phyloP scores from a whole-genome alignment of 64 coral and sea anemone species.

The Stichodactyla helianthus region DNA sequence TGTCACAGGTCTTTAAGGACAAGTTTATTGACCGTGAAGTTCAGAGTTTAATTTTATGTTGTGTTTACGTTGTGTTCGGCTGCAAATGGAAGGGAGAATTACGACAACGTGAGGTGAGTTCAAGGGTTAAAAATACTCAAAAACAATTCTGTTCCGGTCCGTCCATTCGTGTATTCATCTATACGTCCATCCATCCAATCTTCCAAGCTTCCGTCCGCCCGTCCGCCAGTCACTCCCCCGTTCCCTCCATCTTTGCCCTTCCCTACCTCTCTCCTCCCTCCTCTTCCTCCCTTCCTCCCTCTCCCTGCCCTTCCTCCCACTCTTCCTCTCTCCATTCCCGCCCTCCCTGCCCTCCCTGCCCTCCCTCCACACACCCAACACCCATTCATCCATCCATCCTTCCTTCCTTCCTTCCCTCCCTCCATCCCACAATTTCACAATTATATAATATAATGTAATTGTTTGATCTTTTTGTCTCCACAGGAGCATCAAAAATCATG shows the following conservation, averaged over 20 bases:
- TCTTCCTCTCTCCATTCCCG: background rate
- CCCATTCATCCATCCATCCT: no score
- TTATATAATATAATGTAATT: background rate
- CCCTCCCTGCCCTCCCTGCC: no score
- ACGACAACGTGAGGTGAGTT: conserved; percentile 31
- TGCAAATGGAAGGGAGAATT: conserved; percentile 58
- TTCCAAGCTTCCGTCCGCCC: background rate
- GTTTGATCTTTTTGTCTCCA: background rate
- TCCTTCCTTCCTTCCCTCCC: no score
- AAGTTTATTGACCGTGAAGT: conserved; percentile 45
- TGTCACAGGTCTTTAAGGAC: conserved; percentile 31
- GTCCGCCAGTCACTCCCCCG: no score
- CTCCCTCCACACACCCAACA: background rate
- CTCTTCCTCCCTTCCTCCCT: background rate
- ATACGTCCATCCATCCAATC: background rate
- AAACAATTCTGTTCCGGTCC: background rate
- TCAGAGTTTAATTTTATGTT: conserved; percentile 7
- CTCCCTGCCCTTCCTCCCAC: background rate
- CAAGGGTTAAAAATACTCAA: background rate
- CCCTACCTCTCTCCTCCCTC: background rate
- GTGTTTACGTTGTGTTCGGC: conserved; percentile 24
- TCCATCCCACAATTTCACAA: background rate
- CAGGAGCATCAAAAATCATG: conserved; percentile 34
- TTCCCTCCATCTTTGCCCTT: no score
- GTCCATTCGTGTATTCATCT: background rate